Base-by-base conservation (phyloP, 1,140 invertebrate genomes). In the Delia radicum region DNA sequence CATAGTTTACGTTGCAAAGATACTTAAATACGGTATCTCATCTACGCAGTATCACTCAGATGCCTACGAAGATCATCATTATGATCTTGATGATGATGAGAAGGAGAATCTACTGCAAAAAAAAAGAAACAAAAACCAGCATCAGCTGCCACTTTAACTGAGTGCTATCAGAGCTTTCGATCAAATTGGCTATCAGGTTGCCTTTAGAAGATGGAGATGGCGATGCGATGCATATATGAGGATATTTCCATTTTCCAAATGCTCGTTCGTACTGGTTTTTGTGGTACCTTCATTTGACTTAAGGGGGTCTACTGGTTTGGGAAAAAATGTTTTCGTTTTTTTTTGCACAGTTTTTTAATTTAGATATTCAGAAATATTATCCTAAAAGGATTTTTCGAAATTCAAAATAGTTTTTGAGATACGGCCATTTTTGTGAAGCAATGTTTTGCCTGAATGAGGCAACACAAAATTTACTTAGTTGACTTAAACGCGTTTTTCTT, bases 101-200 rank as follows among this genome's bases (percentile, higher is more conserved):
- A n/a, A n/a, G n/a, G n/a, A n/a, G n/a, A n/a, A n/a, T n/a, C n/a
- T n/a, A n/a, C n/a, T n/a, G n/a, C n/a, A n/a, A n/a, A n/a, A n/a
- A n/a, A n/a, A n/a, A n/a, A 42, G 24, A 6, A 63, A 63, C 37
- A 1, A 42, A 42, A 42, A 15, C 37, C 37, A 42, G 37, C 65
- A 69, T 69, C 65, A 69, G 65, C 65, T 69, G 65, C 65, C 65
- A 69, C 29, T 37, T 37, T 21, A 61, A 55, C 21, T 21, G 71
- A 55, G 21, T 31, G 72, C 37, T 76, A 76, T 76, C 75, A 26
- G n/a, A 74, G 73, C 75, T 76, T 76, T 74, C 46, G 72, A 76
- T 76, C 75, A 76, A 74, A 76, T 76, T 76, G 75, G 28, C 72
- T 73, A 76, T 76, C 75, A 69, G 72, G 63, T 76, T 76, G 62